Percentiles rank a stretch among this genome's conserved stretches.
phyloP scores from a whole-genome alignment of 2,797 vertebrate genomes.

The Pristis pectinata region DNA sequence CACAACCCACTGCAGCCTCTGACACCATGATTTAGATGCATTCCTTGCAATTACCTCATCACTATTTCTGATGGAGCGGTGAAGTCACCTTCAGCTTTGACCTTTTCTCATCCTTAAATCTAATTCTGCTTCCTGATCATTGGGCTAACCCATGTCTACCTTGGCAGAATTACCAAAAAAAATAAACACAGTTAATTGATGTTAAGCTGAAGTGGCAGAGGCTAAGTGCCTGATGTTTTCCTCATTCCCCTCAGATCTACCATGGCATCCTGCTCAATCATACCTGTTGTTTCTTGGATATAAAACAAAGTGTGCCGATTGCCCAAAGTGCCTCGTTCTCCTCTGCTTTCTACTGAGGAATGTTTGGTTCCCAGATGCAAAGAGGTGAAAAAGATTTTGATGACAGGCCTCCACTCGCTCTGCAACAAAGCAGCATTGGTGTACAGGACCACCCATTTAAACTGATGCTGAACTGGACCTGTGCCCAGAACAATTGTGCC shows the following conservation, averaged over 20 bases:
- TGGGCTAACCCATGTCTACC: neutral
- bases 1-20: neutral
- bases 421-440: neutral
- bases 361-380: neutral
- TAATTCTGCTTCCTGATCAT: neutral
- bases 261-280: neutral
- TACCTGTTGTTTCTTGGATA: neutral
- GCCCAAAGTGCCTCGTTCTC: neutral
- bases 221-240: neutral
- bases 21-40: neutral
- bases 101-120: neutral
- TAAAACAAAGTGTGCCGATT: neutral
- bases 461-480: neutral
- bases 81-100: neutral
- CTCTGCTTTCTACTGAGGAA: neutral
- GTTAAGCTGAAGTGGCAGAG: neutral
- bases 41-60: neutral
- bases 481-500: neutral
- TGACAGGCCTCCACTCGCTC: neutral
- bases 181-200: neutral
- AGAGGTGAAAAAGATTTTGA: neutral
- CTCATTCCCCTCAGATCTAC: neutral
- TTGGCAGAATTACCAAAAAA: neutral
- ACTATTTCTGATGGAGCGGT: neutral
- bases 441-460: neutral